phyloP scores from a whole-genome alignment of 1,140 invertebrate species.

The Eumaeus atala region DNA sequence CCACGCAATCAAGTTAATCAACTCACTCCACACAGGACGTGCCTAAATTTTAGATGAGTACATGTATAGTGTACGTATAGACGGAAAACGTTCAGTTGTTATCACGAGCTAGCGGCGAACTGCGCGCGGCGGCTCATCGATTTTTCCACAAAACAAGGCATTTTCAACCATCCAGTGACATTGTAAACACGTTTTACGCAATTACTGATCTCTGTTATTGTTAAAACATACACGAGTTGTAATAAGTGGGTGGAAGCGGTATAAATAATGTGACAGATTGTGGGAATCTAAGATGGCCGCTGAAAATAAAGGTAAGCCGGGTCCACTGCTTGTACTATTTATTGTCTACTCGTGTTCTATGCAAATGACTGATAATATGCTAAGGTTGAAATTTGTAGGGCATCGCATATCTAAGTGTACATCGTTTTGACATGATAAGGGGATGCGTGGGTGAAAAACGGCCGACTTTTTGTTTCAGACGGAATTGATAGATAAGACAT shows the following conservation, averaged over 20 bases:
- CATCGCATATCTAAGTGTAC: constrained; percentile 33
- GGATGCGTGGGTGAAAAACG: constrained; percentile 50
- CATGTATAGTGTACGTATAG: neutral
- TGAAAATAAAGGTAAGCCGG: constrained; percentile 59
- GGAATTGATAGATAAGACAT: neutral
- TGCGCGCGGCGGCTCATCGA: constrained; percentile 68
- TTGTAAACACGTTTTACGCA: constrained; percentile 56
- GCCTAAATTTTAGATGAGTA: constrained; percentile 33
- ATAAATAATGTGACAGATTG: constrained; percentile 50
- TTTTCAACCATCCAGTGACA: constrained; percentile 54
- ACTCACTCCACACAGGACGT: constrained; percentile 32
- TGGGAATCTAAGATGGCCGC: constrained; percentile 48
- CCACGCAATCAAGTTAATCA: constrained; percentile 31
- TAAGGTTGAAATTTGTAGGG: constrained; percentile 33
- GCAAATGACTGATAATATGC: constrained; percentile 33
- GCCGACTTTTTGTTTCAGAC: constrained; percentile 54
- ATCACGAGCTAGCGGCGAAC: constrained; percentile 48
- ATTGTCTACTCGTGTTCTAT: constrained; percentile 20
- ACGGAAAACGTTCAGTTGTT: constrained; percentile 31
- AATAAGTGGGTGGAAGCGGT: constrained; percentile 38
- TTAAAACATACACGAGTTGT: constrained; percentile 12
- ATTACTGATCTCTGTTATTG: constrained; percentile 24
- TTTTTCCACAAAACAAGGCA: constrained; percentile 66
- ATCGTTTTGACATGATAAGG: constrained; percentile 48
- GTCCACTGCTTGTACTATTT: neutral